Base-by-base conservation (phyloP, 2,888 invertebrate species). In the Ectropis crepuscularia region DNA sequence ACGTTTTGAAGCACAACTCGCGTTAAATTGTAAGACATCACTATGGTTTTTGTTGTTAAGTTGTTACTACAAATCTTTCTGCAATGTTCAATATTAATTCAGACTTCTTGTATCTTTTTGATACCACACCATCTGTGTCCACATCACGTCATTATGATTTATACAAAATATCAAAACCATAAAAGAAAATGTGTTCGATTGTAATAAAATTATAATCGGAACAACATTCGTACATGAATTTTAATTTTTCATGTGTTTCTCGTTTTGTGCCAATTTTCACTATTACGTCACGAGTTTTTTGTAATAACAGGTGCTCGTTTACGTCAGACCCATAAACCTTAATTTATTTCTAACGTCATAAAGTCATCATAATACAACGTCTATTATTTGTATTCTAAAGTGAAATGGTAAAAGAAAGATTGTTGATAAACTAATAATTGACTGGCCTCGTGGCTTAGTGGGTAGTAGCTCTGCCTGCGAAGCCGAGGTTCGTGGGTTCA, bases 61-160 rank as follows among this genome's bases (percentile, higher is more conserved):
- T 16, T 10, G 16, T 28, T n/a, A 51, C 50, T 16, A 10, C 9
- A 10, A 51, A 51, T 11, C 16, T 48, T 63, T 61, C 42, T 50
- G 46, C 55, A 47, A n/a, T 50, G 41, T 43, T 48, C 53, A 42
- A 36, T 65, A 42, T 68, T 63, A 42, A 54, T 45, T 59, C 55
- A 63, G 60, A 65, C 68, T 68, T 66, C 63, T 42, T 49, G 28
- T 69, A 69, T 71, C 63, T 67, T 59, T 67, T 71, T 65, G 57
- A 63, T 63, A 61, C 47, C 43, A n/a, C 49, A 57, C 53, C 66
- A 71, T 68, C 66, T 71, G 71, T 61, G 62, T 59, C 68, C 47
- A 71, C 57, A 71, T 36, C 50, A 61, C 69, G 71, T 69, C 71
- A 69, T 61, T 42, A 36, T 57, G 47, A 60, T 60, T 63, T 53